Conservation (phyloP, 2,113 vertebrate species). For the Bubalus kerabau region DNA sequence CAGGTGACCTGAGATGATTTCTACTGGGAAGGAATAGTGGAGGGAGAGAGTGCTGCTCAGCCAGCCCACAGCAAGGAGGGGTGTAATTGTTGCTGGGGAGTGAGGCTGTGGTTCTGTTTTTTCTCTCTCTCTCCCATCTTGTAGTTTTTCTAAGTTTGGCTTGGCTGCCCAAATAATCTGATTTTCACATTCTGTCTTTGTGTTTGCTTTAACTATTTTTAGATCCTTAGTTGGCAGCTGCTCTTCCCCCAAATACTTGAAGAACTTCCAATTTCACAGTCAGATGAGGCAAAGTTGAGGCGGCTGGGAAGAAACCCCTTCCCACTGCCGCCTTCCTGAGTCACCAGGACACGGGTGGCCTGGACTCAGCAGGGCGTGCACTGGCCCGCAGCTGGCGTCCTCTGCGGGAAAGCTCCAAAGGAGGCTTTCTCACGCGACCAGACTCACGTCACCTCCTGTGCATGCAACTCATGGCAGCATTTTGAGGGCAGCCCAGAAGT, state of each 20-base stretch:
- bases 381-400: background rate
- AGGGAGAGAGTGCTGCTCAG: background rate
- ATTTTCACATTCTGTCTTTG: constrained; percentile 53
- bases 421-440: background rate
- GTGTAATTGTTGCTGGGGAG: background rate
- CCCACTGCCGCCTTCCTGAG: background rate
- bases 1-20: background rate
- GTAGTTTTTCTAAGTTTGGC: constrained; percentile 35
- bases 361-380: fast-evolving
- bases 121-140: background rate
- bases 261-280: background rate
- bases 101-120: background rate
- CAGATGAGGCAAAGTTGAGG: background rate
- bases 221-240: constrained; percentile 30
- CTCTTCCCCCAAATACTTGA: constrained; percentile 32
- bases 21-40: background rate
- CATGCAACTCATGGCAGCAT: fast-evolving
- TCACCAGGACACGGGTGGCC: background rate
- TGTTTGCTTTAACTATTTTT: constrained; percentile 64
- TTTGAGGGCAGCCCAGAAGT: background rate
- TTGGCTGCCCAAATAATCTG: constrained; percentile 30
- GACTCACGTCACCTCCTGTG: background rate
- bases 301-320: background rate
- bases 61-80: background rate
- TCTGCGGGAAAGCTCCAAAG: fast-evolving